Base-by-base conservation (phyloP, 2,888 invertebrate species). In the Caenorhabditis macrosperma region DNA sequence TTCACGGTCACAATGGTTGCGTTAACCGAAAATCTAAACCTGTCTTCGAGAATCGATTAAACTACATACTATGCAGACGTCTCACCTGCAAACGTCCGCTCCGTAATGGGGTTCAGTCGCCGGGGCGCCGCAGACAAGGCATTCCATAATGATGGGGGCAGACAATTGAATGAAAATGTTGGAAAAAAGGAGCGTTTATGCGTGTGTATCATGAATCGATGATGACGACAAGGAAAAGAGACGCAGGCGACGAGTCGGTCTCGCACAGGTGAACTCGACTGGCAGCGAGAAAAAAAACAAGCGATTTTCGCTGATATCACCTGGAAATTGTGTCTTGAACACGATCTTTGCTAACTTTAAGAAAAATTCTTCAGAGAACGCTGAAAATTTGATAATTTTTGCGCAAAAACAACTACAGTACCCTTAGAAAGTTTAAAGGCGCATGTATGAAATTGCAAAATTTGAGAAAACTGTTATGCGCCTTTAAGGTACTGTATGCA, bases 21-120 rank as follows among this genome's bases (percentile, higher is more conserved):
- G n/a, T n/a, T n/a, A n/a, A n/a, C n/a, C n/a, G n/a, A n/a, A n/a
- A n/a, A n/a, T n/a, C n/a, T n/a, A n/a, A n/a, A n/a, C n/a, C n/a
- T n/a, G n/a, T n/a, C n/a, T n/a, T n/a, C n/a, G 22, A 24, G n/a
- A 26, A 33, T 33, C 35, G 9, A 64, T 61, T 12, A 17, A 6
- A 57, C n/a, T 54, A 28, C 3, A 12, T 30, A 1, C 24, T 50
- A 15, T 50, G 22, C 55, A 33, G 22, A 57, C 6, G 2, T 64
- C 76, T 63, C 46, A 76, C 76, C 76, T 30, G 57, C 76, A 76
- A 2, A 76, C 76, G 26, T 66, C 54, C 15, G 76, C 76, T n/a
- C 76, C 76, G 35, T 68, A 76, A 63, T 76, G 76, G 17, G 68
- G 55, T 69, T 76, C 76, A 1, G 68, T 63, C 15, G 76, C 44